Base-by-base conservation (phyloP, 1,140 invertebrate genomes). In the Tetramorium parvispinum region DNA sequence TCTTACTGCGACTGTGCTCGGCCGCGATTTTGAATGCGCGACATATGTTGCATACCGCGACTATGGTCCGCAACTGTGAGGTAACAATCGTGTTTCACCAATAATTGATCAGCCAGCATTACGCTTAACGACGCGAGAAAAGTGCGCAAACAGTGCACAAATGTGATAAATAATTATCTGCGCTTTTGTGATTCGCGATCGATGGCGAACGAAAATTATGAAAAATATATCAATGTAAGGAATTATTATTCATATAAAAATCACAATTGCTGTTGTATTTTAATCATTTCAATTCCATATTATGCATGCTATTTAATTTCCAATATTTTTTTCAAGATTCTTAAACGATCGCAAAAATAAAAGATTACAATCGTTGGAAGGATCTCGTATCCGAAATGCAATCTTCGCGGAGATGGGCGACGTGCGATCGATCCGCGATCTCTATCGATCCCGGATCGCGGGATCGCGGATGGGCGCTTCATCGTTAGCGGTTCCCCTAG, bases 401-500 rank as follows among this genome's bases (percentile, higher is more conserved):
- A 81, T 81, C 37, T 71, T 21, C 46, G 40, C 13, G 18, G 55
- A 55, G 16, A 8, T 16, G 32, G 61, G 27, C 16, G 40, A 32
- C n/a, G 21, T 37, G 21, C n/a, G 51, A 82, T 71, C 51, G 63
- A 81, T 68, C n/a, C 55, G 40, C 40, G 76, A 85, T 85, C 43
- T 11, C 37, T 68, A 43, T 81, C 85, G 85, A 78, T 55, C 21
- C 49, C 32, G 59, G 32, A 32, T 46, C 18, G 70, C 49, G n/a
- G 55, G 68, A 77, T 73, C 53, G 55, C 40, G 63, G 27, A 73
- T 16, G 49, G 63, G 32, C 57, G 61, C 59, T 37, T 66, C 70
- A 24, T 90, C 89, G 82, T 85, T 88, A 85, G 68, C 70, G 77
- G 10, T 86, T 83, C 79, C 66, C 66, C 73, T 79, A 90, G 78